Evolutionary conservation across 2,888 invertebrate genomes (phyloP).

Genomic region (Drosophila prolongata): DNA sequence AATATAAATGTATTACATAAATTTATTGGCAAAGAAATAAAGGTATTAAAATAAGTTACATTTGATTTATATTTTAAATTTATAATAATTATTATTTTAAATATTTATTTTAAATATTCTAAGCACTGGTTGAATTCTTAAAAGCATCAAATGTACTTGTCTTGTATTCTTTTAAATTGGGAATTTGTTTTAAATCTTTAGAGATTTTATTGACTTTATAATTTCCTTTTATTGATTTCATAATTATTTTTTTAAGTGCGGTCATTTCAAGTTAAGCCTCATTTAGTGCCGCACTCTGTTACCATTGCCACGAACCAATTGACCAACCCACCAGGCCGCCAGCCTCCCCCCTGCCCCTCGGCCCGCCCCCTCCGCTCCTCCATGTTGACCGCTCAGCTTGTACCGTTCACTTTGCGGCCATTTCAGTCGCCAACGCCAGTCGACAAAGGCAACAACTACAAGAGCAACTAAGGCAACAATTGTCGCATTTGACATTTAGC

Average conservation of each 20-base stretch:
- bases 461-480: slow-evolving; percentile 56
- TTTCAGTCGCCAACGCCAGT: slow-evolving; percentile 32
- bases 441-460: slow-evolving; percentile 34
- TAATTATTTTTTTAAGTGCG: slow-evolving; percentile 30
- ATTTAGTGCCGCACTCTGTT: slow-evolving; percentile 72
- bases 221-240: too few species aligned
- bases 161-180: too few species aligned
- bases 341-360: slow-evolving; percentile 37
- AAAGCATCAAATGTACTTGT: too few species aligned
- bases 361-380: slow-evolving; percentile 22
- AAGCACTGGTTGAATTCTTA: too few species aligned
- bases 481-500: slow-evolving; percentile 79
- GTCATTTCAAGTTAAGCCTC: slow-evolving; percentile 65
- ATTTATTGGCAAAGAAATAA: too few species aligned
- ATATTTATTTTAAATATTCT: too few species aligned
- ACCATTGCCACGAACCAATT: slow-evolving; percentile 57
- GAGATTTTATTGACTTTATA: too few species aligned
- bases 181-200: too few species aligned
- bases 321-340: slow-evolving; percentile 30
- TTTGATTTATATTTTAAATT: not conserved
- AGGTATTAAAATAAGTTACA: too few species aligned
- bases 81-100: too few species aligned
- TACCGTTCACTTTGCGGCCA: slow-evolving; percentile 72
- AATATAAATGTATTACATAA: too few species aligned
- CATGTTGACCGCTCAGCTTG: slow-evolving; percentile 49